Evolutionary conservation across 2,797 vertebrate species (phyloP), one percentile per base, ranked within the genome.

Genomic region (Typhlichthys subterraneus): DNA sequence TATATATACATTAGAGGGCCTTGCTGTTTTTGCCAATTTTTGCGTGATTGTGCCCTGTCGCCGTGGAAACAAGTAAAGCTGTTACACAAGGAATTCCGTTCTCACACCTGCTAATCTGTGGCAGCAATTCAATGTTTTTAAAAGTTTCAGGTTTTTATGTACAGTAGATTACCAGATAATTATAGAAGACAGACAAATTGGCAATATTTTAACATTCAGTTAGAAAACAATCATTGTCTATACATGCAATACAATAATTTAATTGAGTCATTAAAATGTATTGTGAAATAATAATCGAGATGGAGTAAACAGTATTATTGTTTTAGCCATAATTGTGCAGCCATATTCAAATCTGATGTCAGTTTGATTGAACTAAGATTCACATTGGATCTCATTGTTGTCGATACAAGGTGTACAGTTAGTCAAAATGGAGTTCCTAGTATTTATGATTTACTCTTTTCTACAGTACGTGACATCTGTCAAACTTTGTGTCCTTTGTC

Each of bases 401-500:
- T 53, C 0, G 5, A 54, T 55, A 17, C 1, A 42, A 63, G 61
- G 72, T 68, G 69, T 64, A 63, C 9, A 42, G 2, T 42, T 42
- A 42, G 8, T 48, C 47, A 67, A 75, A 82, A 70, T 72, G 80
- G 71, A 19, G 71, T 54, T 29, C 69, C 61, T 4, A 1, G 57
- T 12, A 13, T 50, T 65, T 29, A 1, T 63, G 69, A 49, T 83
- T 73, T 63, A 56, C 67, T 0, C 9, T 58, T 75, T 61, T 80
- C 84, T 73, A 56, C 58, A 23, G 23, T 23, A 23, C 15, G 13
- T 4, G 67, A 80, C 84, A 6, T 81, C 66, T 80, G 80, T 89
- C 81, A 84, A 87, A 85, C 73, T 79, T 88, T 83, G 84, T 85
- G 88, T 90, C 85, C 87, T 85, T 82, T 87, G 80, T 76, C 84